Base-by-base conservation (phyloP, 2,113 vertebrate species). In the Proterorhinus semilunaris region DNA sequence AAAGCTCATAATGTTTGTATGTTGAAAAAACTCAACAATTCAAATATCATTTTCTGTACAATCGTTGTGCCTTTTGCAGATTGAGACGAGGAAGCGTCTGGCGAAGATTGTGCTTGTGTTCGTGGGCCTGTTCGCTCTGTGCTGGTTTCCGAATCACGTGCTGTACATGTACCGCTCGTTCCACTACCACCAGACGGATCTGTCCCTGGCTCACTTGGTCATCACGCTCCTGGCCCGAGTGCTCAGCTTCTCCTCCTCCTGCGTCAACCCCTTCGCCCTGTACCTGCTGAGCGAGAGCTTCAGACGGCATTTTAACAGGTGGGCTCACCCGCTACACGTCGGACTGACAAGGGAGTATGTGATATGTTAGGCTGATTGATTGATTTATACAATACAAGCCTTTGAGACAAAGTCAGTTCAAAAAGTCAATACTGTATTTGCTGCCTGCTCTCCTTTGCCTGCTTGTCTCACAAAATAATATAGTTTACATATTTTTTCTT, bases 21-120 rank as follows among this genome's bases (percentile, higher is more conserved):
- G n/a, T n/a, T 1, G 27, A 27, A 27, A 27, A 27, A 27, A 27
- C 27, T 27, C 27, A 2, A 3, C 27, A 27, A 36, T 36, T 36
- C 27, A 4, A 36, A 36, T 3, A 36, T 36, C 27, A 36, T 16
- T n/a, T 61, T 8, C 36, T 61, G 4, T n/a, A 36, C 27, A 36
- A 36, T 36, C 27, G 2, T 5, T 5, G 13, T 61, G 42, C 16
- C 7, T 16, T 57, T 48, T 48, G 9, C 16, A 98, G 96, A 95
- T 96, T 94, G 96, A 98, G 87, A 96, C 96, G 8, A 94, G 96
- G 85, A 97, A 95, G 83, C 95, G 95, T 1, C 91, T 98, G 90
- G 95, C 96, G 49, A 97, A 96, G 91, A 97, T 96, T n/a, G 96
- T 98, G 62, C 82, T 98, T 51, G 95, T 98, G 51, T 96, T 98